phyloP scores from a whole-genome alignment of 2,113 vertebrate genomes.

The Oreochromis spilurus region DNA sequence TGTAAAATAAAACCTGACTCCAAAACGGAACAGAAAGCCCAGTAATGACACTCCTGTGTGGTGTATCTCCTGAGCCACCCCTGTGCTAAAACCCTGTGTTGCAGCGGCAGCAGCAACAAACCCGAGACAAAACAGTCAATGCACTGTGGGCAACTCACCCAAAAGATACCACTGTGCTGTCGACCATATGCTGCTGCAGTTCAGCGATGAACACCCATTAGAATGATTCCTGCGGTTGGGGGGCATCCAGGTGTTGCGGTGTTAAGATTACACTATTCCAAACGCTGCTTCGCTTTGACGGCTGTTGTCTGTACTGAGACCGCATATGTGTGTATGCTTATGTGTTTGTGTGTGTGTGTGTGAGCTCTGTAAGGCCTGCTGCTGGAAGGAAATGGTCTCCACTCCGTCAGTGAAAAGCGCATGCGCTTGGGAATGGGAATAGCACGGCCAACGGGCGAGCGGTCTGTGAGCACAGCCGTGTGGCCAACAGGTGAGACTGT shows the following conservation, averaged over 20 bases:
- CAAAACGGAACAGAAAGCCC: neutral
- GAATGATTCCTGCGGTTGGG: conserved; percentile 5
- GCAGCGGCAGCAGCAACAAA: conserved; percentile 22
- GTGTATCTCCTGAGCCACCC: neutral
- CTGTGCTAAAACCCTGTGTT: neutral
- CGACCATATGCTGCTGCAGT: conserved; percentile 37
- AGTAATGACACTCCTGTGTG: neutral
- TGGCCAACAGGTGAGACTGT: conserved; percentile 51
- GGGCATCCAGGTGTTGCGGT: conserved; percentile 36
- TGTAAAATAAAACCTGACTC: neutral
- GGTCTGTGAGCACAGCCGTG: conserved; percentile 53
- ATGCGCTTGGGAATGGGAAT: conserved; percentile 36
- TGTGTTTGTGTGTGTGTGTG: neutral
- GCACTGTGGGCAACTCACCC: conserved; percentile 56
- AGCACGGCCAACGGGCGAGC: neutral
- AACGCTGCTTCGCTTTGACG: conserved; percentile 43
- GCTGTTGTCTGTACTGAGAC: neutral
- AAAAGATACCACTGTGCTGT: conserved; percentile 20
- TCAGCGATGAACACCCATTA: conserved; percentile 55
- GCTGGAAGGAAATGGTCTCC: conserved; percentile 73
- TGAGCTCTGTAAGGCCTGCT: conserved; percentile 52
- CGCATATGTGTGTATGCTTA: conserved; percentile 11
- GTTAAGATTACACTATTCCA: conserved; percentile 27
- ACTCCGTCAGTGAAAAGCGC: conserved; percentile 18
- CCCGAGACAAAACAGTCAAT: conserved; percentile 37